Conservation (phyloP, 2,888 invertebrate genomes). For the Stegana nigrithorax region DNA sequence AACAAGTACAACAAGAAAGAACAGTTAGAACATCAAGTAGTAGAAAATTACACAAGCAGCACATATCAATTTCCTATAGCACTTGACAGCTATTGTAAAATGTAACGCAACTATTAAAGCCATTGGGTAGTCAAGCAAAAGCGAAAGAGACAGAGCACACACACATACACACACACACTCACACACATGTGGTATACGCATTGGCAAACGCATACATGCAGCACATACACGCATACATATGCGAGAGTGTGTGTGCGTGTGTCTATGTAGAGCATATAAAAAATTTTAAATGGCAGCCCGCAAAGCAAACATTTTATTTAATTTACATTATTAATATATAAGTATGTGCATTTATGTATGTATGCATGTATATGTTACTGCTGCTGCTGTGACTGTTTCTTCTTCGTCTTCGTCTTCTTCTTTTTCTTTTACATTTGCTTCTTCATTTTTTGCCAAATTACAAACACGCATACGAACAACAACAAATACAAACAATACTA, state of each 20-base stretch:
- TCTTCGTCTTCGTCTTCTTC: slow-evolving; percentile 17
- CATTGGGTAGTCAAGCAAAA: neutral
- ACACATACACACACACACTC: neutral
- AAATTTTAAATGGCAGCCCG: slow-evolving; percentile 15
- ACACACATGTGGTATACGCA: neutral
- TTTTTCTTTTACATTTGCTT: slow-evolving; percentile 1
- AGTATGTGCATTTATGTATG: slow-evolving; percentile 9
- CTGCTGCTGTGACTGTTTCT: slow-evolving; percentile 41
- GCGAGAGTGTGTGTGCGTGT: neutral
- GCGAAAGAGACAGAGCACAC: neutral
- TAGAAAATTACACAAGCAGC: neutral
- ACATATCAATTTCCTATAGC: slow-evolving; percentile 12
- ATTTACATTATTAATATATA: slow-evolving; percentile 15
- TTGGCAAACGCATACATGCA: neutral
- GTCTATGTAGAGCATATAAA: neutral
- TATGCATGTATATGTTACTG: slow-evolving; percentile 39
- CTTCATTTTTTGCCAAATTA: slow-evolving; percentile 34
- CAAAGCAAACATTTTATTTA: slow-evolving; percentile 19
- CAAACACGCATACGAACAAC: slow-evolving; percentile 23
- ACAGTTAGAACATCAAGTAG: no score
- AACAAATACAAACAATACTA: neutral
- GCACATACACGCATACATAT: neutral
- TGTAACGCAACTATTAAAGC: neutral
- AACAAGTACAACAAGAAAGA: no score
- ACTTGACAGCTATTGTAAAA: no score